Evolutionary conservation across 2,888 invertebrate species (phyloP).

Genomic region (Tenthredo mesomela): DNA sequence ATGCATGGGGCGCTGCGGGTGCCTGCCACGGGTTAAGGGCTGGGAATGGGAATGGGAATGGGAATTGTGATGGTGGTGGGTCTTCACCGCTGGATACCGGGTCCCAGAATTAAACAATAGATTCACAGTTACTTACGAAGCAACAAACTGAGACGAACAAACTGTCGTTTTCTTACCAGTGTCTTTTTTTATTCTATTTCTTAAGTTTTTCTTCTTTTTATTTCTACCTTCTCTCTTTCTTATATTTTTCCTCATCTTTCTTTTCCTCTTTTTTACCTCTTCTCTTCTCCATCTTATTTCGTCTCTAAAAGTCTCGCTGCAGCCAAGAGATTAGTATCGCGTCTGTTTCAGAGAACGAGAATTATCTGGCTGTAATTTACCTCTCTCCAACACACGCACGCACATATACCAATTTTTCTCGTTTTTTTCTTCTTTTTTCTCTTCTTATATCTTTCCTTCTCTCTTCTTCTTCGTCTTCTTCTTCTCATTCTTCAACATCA

Average conservation of each 20-base stretch:
- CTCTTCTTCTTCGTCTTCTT: background rate
- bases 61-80: constrained; percentile 44
- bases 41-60: constrained; percentile 35
- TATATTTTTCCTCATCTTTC: background rate
- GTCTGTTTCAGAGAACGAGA: constrained; percentile 46
- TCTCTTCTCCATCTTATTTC: constrained; percentile 2
- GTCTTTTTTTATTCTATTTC: background rate
- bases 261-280: background rate
- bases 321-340: constrained; percentile 50
- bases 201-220: background rate
- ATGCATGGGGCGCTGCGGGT: constrained; percentile 37
- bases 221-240: background rate
- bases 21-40: constrained; percentile 35
- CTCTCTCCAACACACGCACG: constrained; percentile 31
- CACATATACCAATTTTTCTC: constrained; percentile 32
- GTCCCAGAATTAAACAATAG: constrained; percentile 48
- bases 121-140: constrained; percentile 49
- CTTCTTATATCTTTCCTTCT: background rate
- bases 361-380: constrained; percentile 48
- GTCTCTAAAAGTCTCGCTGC: constrained; percentile 38
- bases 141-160: constrained; percentile 40
- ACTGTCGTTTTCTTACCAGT: constrained; percentile 37
- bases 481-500: constrained; percentile 4
- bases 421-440: background rate
- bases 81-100: constrained; percentile 41